phyloP scores from a whole-genome alignment of 2,797 vertebrate species.

The Aselliscus stoliczkanus region DNA sequence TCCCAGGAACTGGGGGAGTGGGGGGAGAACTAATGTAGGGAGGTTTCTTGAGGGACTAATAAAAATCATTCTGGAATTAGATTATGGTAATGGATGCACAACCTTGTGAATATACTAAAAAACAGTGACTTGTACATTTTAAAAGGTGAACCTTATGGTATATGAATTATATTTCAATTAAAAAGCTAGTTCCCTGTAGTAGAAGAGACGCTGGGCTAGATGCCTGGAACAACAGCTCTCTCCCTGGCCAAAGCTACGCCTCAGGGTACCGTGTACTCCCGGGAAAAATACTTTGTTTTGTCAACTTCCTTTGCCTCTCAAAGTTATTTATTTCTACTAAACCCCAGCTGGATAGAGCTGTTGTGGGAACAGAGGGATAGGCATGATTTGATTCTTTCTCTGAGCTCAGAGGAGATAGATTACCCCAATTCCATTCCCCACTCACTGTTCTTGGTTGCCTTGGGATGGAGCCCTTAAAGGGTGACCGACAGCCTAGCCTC shows the following conservation, averaged over 20 bases:
- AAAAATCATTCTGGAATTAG: background rate
- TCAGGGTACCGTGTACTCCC: background rate
- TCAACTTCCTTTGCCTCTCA: background rate
- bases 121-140: background rate
- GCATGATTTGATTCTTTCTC: background rate
- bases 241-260: background rate
- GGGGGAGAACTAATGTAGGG: background rate
- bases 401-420: background rate
- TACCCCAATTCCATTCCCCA: background rate
- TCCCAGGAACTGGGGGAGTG: too few relatives aligned
- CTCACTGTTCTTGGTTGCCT: background rate
- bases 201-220: background rate
- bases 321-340: background rate
- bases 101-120: background rate
- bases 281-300: background rate
- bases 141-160: background rate
- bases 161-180: background rate
- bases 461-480: background rate
- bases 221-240: rapidly evolving
- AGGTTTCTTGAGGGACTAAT: background rate
- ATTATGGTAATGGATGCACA: too few relatives aligned
- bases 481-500: background rate
- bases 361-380: background rate
- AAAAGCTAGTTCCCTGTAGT: rapidly evolving
- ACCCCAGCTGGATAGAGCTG: background rate